A percentile compares a stretch with the other conserved stretches of the same genome.
phyloP scores from a whole-genome alignment of 2,113 vertebrate genomes.

The Tetrax tetrax region DNA sequence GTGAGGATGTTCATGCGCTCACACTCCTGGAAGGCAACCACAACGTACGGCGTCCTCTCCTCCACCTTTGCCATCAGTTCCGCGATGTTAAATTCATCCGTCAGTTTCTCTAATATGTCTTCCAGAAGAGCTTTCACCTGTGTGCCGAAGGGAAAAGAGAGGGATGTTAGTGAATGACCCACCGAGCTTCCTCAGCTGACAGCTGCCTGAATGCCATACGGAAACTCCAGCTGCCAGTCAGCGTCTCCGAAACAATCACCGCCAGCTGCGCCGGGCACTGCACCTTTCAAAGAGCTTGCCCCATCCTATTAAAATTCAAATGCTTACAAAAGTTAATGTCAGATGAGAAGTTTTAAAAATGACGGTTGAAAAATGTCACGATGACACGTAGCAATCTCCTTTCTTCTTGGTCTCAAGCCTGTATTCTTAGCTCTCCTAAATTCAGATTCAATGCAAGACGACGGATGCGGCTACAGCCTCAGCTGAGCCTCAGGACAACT shows the following conservation, averaged over 20 bases:
- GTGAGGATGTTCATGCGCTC: conserved; percentile 92
- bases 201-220: background rate
- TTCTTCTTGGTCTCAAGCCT: background rate
- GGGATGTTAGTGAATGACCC: background rate
- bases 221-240: background rate
- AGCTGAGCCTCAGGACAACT: background rate
- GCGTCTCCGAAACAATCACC: background rate
- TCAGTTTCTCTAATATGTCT: conserved; percentile 89
- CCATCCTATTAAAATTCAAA: background rate
- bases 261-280: background rate
- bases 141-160: background rate
- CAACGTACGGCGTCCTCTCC: conserved; percentile 87
- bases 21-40: conserved; percentile 93
- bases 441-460: background rate
- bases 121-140: conserved; percentile 88
- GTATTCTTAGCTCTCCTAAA: background rate
- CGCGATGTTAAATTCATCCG: conserved; percentile 86
- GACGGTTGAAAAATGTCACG: background rate
- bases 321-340: background rate
- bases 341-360: background rate
- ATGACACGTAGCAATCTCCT: background rate
- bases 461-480: background rate
- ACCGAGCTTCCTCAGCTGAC: background rate
- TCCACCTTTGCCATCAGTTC: conserved; percentile 86
- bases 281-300: background rate